These are phyloP conservation scores for Plebejus anna DNA, from an alignment of 2,888 invertebrate genomes.

Conservation along the genomic window DNA sequence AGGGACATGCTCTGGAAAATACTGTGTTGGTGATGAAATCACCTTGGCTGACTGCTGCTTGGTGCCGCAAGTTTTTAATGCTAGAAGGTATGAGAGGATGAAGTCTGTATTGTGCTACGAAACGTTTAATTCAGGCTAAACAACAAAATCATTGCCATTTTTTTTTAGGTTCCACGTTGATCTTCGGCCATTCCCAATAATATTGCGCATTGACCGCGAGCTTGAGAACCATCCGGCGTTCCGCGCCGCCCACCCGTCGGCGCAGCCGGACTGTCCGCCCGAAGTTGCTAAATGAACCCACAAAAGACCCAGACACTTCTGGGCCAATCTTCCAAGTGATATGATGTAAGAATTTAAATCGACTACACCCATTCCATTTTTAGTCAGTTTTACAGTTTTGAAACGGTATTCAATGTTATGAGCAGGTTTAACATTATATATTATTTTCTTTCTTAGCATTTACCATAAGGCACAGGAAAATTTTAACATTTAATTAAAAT, in stretches of 20 bases:
- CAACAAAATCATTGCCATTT: too few relatives aligned
- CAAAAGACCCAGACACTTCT: constrained; percentile 19
- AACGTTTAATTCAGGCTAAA: background rate
- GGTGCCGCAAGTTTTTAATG: constrained; percentile 97
- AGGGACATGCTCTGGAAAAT: constrained; percentile 91
- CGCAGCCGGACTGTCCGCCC: constrained; percentile 97
- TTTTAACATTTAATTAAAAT: too few relatives aligned
- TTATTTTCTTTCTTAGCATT: too few relatives aligned
- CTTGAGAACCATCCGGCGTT: constrained; percentile 94
- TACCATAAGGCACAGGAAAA: too few relatives aligned
- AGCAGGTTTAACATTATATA: too few relatives aligned
- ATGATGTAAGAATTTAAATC: constrained; percentile 32
- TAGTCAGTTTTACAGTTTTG: background rate
- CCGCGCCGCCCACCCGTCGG: constrained; percentile 92
- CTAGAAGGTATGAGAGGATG: constrained; percentile 83
- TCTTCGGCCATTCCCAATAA: constrained; percentile 92
- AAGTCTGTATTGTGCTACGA: background rate
- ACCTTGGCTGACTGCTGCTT: constrained; percentile 97
- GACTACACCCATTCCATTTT: background rate
- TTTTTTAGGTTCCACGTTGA: constrained; percentile 92
- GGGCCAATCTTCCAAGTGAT: constrained; percentile 29
- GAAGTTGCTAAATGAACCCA: constrained; percentile 85
- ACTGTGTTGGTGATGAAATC: constrained; percentile 95
- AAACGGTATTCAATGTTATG: too few relatives aligned
- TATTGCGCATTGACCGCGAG: constrained; percentile 91